Evolutionary conservation across 1,140 invertebrate species (phyloP).

Genomic region (Trichonephila clavata): DNA sequence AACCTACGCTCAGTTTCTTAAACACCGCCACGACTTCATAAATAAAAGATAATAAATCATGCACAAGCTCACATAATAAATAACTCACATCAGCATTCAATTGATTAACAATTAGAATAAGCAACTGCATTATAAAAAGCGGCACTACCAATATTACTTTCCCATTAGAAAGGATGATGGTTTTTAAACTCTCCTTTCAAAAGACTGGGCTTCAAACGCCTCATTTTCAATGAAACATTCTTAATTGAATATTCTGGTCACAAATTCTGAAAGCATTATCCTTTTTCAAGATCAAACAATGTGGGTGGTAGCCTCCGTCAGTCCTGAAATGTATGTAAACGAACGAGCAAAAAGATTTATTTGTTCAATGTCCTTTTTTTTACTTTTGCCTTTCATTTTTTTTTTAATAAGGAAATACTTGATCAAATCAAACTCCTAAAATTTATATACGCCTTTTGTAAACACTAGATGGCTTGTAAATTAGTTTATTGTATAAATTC

Average conservation of each 20-base stretch:
- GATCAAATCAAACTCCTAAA: too few species aligned
- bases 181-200: background rate
- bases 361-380: background rate
- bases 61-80: too few species aligned
- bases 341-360: background rate
- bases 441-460: too few species aligned
- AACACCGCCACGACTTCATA: too few species aligned
- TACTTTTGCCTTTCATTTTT: too few species aligned
- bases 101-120: too few species aligned
- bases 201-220: background rate
- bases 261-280: conserved; percentile 5
- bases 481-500: too few species aligned
- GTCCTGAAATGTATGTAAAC: background rate
- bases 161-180: background rate
- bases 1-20: too few species aligned
- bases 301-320: conserved; percentile 11
- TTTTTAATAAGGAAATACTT: too few species aligned
- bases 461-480: too few species aligned
- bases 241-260: background rate
- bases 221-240: background rate
- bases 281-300: conserved; percentile 40
- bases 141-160: background rate
- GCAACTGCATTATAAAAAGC: background rate
- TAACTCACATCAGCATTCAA: too few species aligned
- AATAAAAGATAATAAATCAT: too few species aligned